These are phyloP conservation scores for Acleris emargana DNA, from an alignment of 2,888 invertebrate genomes.

Conservation along the genomic window DNA sequence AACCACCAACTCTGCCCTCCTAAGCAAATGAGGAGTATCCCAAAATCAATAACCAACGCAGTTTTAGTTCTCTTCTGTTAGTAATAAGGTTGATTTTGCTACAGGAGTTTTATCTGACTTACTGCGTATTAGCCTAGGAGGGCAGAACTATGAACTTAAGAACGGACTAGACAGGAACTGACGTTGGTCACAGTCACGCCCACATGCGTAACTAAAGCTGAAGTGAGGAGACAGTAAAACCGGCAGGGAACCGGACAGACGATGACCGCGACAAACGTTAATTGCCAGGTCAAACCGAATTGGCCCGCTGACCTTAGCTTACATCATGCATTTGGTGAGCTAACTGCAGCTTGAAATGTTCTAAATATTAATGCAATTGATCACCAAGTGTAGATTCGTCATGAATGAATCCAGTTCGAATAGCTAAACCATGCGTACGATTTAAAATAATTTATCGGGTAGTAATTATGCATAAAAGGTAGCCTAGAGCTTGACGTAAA, in stretches of 20 bases:
- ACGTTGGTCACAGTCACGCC: neutral
- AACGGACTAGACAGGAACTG: neutral
- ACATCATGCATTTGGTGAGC: slow-evolving; percentile 16
- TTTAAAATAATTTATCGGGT: too few relatives aligned
- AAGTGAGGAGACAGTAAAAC: slow-evolving; percentile 18
- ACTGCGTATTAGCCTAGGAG: too few relatives aligned
- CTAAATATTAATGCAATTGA: neutral
- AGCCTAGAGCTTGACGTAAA: too few relatives aligned
- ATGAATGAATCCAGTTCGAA: neutral
- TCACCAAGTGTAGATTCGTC: neutral
- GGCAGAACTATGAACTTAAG: neutral
- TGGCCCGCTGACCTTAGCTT: slow-evolving; percentile 45
- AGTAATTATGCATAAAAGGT: too few relatives aligned
- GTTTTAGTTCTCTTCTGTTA: too few relatives aligned
- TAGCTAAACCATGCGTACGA: too few relatives aligned
- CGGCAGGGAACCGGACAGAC: neutral
- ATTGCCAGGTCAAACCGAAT: slow-evolving; percentile 48
- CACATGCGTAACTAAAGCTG: slow-evolving; percentile 3
- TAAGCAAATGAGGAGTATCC: too few relatives aligned
- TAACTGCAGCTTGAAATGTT: slow-evolving; percentile 3
- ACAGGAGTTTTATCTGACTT: too few relatives aligned
- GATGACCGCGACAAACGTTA: slow-evolving; percentile 36
- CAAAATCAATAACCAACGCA: too few relatives aligned
- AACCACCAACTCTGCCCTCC: too few relatives aligned
- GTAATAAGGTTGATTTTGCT: too few relatives aligned